Evolutionary conservation across 2,888 invertebrate species (phyloP).

Genomic region (Anorthoa munda): DNA sequence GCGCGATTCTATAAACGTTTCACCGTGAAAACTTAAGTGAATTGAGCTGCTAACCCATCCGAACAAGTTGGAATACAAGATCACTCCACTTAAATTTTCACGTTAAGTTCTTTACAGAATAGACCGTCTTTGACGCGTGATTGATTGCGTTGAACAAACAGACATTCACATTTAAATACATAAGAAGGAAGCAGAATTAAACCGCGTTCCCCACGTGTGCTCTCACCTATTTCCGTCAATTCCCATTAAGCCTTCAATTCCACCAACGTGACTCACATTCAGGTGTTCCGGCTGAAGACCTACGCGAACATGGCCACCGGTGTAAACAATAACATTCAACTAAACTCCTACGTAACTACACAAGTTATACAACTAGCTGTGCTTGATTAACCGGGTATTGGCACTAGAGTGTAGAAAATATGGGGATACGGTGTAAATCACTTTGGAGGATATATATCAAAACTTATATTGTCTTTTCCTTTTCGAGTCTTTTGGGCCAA

Average conservation of each 20-base stretch:
- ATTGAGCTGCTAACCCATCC: too few relatives aligned
- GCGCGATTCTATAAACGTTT: too few relatives aligned
- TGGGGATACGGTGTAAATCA: not conserved
- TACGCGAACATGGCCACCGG: not conserved
- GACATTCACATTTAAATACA: too few relatives aligned
- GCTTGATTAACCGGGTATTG: not conserved
- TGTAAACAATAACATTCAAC: conserved; percentile 26
- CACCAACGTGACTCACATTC: conserved; percentile 33
- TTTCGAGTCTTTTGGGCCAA: too few relatives aligned
- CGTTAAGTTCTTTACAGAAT: too few relatives aligned
- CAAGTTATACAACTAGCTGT: conserved; percentile 30
- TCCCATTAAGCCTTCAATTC: too few relatives aligned
- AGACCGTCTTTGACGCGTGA: too few relatives aligned
- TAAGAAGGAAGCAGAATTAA: not conserved
- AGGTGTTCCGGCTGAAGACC: not conserved
- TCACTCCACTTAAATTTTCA: too few relatives aligned
- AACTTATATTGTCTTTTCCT: too few relatives aligned
- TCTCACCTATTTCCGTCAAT: not conserved
- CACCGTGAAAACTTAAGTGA: too few relatives aligned
- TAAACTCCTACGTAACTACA: conserved; percentile 6
- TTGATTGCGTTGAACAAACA: too few relatives aligned
- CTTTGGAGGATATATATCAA: not conserved
- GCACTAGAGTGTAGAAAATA: not conserved
- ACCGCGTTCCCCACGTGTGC: not conserved
- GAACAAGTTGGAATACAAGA: too few relatives aligned